Conservation (phyloP, 2,888 invertebrate genomes). For the Metacarcinus magister region DNA sequence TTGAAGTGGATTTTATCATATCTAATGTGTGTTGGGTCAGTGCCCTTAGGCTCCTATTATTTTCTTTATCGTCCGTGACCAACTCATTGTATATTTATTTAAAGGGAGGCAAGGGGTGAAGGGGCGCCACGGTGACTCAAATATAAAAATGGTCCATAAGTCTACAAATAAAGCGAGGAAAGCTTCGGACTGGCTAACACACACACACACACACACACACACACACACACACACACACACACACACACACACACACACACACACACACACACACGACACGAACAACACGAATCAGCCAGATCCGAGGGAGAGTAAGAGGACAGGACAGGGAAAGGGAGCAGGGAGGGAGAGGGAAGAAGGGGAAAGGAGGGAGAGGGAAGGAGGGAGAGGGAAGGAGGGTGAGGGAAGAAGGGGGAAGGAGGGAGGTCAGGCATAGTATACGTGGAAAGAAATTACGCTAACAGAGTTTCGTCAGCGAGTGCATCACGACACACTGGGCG, state of each 20-base stretch:
- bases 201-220: not conserved
- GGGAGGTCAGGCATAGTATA: not conserved
- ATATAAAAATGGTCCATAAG: not conserved
- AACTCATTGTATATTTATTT: not conserved
- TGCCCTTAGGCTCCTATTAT: not conserved
- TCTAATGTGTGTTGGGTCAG: not conserved
- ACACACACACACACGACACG: not conserved
- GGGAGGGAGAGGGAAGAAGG: not conserved
- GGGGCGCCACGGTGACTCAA: not conserved
- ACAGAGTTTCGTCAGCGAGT: not conserved
- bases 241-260: slow-evolving; percentile 26
- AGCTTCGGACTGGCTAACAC: not conserved
- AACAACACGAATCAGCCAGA: not conserved
- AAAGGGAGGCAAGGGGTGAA: not conserved
- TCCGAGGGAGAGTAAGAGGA: not conserved
- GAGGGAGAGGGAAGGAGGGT: not conserved
- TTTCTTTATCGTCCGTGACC: not conserved
- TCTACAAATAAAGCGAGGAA: not conserved
- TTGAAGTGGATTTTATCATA: no score
- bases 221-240: slow-evolving; percentile 26
- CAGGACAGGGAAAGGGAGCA: not conserved
- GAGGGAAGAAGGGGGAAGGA: not conserved
- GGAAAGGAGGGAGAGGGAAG: not conserved
- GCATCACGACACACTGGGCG: not conserved
- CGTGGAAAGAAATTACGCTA: not conserved